phyloP scores from a whole-genome alignment of 53 echinoderm and acorn worm genomes.

The Arbacia lixula region DNA sequence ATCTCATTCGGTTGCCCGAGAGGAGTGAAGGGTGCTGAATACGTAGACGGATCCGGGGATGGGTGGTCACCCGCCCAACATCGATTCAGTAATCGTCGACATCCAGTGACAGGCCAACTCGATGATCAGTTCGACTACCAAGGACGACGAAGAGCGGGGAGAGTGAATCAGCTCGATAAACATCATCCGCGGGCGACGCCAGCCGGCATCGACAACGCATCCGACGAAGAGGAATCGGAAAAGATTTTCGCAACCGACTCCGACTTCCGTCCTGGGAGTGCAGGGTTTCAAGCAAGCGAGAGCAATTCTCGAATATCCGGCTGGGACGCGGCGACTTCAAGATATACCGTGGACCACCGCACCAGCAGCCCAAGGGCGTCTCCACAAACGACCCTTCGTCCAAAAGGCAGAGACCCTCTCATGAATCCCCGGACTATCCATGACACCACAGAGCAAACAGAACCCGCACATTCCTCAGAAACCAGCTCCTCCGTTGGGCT shows the following conservation, averaged over 20 bases:
- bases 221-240: background rate
- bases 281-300: too few relatives aligned
- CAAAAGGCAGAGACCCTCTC: too few relatives aligned
- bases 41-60: constrained; percentile 16
- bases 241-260: background rate
- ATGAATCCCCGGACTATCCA: too few relatives aligned
- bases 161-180: background rate
- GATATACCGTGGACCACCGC: too few relatives aligned
- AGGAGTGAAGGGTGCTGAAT: background rate
- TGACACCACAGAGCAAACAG: too few relatives aligned
- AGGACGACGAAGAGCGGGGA: background rate
- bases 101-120: background rate
- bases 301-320: too few relatives aligned
- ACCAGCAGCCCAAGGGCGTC: too few relatives aligned
- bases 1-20: background rate
- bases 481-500: too few relatives aligned
- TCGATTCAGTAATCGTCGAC: background rate
- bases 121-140: background rate
- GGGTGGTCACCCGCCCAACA: background rate
- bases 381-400: too few relatives aligned
- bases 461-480: too few relatives aligned
- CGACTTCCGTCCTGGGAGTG: background rate
- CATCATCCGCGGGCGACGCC: constrained; percentile 1
- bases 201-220: constrained; percentile 8
- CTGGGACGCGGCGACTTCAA: too few relatives aligned